A percentile compares a stretch with the other conserved stretches of the same genome.
phyloP scores from a whole-genome alignment of 2,888 invertebrate genomes.

The Eretmocerus hayati region DNA sequence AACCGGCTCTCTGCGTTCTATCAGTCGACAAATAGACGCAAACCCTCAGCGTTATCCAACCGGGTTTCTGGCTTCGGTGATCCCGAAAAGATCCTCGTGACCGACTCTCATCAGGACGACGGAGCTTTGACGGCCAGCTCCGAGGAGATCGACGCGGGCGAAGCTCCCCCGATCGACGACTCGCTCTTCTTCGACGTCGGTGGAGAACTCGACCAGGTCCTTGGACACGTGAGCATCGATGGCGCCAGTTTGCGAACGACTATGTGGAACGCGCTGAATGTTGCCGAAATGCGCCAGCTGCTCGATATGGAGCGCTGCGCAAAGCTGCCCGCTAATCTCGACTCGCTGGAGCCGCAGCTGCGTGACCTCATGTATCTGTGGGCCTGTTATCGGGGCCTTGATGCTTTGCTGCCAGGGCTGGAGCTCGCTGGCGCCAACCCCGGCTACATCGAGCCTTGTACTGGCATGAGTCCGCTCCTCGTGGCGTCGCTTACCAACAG shows the following conservation, averaged over 20 bases:
- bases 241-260: conserved; percentile 34
- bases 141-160: conserved; percentile 41
- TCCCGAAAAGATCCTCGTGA: conserved; percentile 26
- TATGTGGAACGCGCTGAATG: conserved; percentile 37
- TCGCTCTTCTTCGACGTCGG: conserved; percentile 41
- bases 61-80: conserved; percentile 17
- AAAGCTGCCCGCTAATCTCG: conserved; percentile 18
- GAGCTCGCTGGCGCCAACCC: conserved; percentile 63
- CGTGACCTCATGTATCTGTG: conserved; percentile 68
- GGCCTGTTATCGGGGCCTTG: conserved; percentile 68
- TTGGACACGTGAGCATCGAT: conserved; percentile 30
- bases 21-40: conserved; percentile 29
- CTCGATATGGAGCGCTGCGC: conserved; percentile 36
- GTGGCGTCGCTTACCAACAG: conserved; percentile 72
- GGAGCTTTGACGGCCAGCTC: conserved; percentile 10
- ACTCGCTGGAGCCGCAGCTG: conserved; percentile 27
- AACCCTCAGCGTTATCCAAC: too few relatives aligned
- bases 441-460: conserved; percentile 63
- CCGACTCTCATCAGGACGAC: conserved; percentile 8
- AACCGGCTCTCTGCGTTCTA: conserved; percentile 32
- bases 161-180: conserved; percentile 41
- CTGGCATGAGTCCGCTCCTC: conserved; percentile 68
- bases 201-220: conserved; percentile 33
- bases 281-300: conserved; percentile 36
- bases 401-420: conserved; percentile 61